These are phyloP conservation scores for Acrocephalus scirpaceus DNA, from an alignment of 2,797 vertebrate species.

Conservation along the genomic window DNA sequence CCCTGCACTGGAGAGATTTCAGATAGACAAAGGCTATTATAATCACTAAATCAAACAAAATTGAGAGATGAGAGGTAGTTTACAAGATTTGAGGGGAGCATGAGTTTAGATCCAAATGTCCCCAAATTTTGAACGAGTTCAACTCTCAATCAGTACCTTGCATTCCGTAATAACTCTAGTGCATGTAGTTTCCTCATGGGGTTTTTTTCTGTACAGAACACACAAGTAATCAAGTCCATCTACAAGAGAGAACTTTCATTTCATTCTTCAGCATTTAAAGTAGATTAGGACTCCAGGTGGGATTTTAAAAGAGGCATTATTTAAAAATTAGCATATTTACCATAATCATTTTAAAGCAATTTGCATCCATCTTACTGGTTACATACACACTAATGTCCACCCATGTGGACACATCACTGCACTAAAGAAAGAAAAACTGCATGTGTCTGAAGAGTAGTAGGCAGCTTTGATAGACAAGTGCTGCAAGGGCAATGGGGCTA, in stretches of 20 bases:
- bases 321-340: slow-evolving; percentile 57
- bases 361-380: slow-evolving; percentile 29
- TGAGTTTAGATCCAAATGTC: not conserved
- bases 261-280: slow-evolving; percentile 16
- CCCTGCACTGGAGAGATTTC: not conserved
- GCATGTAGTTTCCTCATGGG: not conserved
- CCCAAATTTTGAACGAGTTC: not conserved
- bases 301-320: slow-evolving; percentile 27
- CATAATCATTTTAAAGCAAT: slow-evolving; percentile 48
- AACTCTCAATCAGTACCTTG: not conserved
- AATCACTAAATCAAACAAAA: not conserved
- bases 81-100: not conserved
- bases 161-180: not conserved
- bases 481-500: not conserved
- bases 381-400: not conserved
- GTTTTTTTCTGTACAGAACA: not conserved
- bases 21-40: not conserved
- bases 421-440: slow-evolving; percentile 51
- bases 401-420: slow-evolving; percentile 19
- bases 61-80: rapidly evolving
- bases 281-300: slow-evolving; percentile 8
- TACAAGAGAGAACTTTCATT: not conserved
- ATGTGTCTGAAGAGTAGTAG: not conserved
- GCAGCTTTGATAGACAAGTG: slow-evolving; percentile 31
- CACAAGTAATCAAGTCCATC: not conserved